Base-by-base conservation (phyloP, 2,113 vertebrate species). In the Apus apus region DNA sequence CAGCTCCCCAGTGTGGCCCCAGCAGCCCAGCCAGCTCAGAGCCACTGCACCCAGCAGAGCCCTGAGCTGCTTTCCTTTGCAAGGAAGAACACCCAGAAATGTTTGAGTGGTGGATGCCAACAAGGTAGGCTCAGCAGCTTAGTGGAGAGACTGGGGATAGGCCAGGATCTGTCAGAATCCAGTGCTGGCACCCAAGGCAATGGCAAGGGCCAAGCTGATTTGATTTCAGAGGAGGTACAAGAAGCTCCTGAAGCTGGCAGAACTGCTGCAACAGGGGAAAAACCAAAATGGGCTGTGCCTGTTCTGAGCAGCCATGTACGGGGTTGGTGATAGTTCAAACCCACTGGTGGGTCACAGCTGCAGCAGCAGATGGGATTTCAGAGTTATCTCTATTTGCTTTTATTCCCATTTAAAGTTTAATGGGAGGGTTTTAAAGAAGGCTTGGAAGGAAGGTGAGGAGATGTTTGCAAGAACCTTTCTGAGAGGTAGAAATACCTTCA, bases 1-100 rank as follows among this genome's bases (percentile, higher is more conserved):
- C 0, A 1, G 16, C 14, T 8, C 6, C 4, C 0, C 32, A 51
- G 61, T 2, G 2, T 6, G 46, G 25, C 18, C 9, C 34, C 5
- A 5, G 70, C 26, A 54, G 81, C 46, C 75, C 9, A 2, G 32
- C 53, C 18, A 38, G 32, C 57, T 60, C 81, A 30, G 32, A 79
- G 43, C 21, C 67, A 88, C 17, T 8, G 2, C 15, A 40, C 15
- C 73, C 53, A 73, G 46, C 30, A 62, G 21, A 62, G 17, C 23
- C 38, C 11, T 0, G 1, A 5, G 15, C 43, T 51, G 57, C 57
- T 89, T 43, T 43, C 26, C 30, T 10, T 4, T 27, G 32, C 57
- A n/a, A 81, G 38, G 56, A 76, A 80, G 40, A 70, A 71, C 51
- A 4, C 9, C 40, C 70, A 60, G 46, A 43, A 58, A 53, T 15